These are phyloP conservation scores for Aviceda cuculoides DNA, from an alignment of 2,797 vertebrate genomes.

Conservation along the genomic window DNA sequence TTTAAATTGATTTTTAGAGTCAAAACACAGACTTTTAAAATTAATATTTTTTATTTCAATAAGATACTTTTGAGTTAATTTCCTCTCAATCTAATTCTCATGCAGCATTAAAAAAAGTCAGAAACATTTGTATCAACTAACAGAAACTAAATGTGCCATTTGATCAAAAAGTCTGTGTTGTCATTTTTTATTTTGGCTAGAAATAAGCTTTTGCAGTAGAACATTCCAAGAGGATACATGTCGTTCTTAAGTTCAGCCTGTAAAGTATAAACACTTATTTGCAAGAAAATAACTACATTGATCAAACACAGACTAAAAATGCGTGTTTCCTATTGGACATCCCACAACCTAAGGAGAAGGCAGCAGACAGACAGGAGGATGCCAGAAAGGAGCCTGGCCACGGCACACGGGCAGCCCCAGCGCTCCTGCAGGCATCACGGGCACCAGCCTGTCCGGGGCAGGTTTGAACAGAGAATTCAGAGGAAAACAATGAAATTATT, in stretches of 20 bases:
- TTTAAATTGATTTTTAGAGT: not conserved
- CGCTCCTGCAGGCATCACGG: accelerated
- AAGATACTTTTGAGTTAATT: not conserved
- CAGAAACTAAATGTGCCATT: not conserved
- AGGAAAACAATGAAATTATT: no score
- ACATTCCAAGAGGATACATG: not conserved
- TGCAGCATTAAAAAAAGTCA: not conserved
- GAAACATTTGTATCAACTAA: not conserved
- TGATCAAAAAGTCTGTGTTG: not conserved
- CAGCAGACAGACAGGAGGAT: not conserved
- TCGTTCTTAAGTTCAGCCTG: not conserved
- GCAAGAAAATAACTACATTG: not conserved
- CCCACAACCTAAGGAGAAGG: not conserved
- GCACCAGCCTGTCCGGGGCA: not conserved
- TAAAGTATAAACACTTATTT: not conserved
- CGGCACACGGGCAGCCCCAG: accelerated
- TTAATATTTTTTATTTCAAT: not conserved
- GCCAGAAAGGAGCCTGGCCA: not conserved
- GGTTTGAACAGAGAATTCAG: no score
- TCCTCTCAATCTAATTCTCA: not conserved
- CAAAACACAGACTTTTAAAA: not conserved
- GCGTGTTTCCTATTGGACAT: not conserved
- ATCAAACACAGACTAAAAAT: not conserved
- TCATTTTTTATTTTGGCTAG: not conserved
- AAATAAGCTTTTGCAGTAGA: not conserved